phyloP scores from a whole-genome alignment of 2,113 vertebrate species.

The Aplodontia rufa region DNA sequence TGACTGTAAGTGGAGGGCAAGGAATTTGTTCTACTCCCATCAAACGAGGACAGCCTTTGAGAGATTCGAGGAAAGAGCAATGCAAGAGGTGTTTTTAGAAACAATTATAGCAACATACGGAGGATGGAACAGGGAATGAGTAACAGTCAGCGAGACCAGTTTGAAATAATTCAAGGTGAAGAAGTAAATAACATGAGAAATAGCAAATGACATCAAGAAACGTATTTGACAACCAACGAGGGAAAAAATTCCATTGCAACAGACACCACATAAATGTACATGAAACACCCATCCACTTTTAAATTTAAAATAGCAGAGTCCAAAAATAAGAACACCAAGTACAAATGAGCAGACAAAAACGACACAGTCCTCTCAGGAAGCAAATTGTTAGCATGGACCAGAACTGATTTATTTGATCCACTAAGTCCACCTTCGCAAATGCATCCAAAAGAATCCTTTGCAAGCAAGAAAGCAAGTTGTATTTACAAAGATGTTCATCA shows the following conservation, averaged over 20 bases:
- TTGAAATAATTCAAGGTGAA: neutral
- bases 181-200: neutral
- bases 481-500: neutral
- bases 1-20: neutral
- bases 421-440: neutral
- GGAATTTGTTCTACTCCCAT: neutral
- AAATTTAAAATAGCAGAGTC: neutral
- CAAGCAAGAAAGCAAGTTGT: conserved; percentile 3
- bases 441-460: neutral
- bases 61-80: neutral
- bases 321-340: neutral
- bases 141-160: neutral
- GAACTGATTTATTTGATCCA: neutral
- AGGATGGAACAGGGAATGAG: neutral
- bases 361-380: neutral
- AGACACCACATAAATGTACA: neutral
- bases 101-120: neutral
- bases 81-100: neutral
- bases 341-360: neutral
- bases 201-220: neutral
- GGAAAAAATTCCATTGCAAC: conserved; percentile 13
- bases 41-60: neutral
- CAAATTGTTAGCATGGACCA: neutral
- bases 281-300: neutral
- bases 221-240: neutral